phyloP scores from a whole-genome alignment of 2,113 vertebrate genomes.

The Channa maculata region DNA sequence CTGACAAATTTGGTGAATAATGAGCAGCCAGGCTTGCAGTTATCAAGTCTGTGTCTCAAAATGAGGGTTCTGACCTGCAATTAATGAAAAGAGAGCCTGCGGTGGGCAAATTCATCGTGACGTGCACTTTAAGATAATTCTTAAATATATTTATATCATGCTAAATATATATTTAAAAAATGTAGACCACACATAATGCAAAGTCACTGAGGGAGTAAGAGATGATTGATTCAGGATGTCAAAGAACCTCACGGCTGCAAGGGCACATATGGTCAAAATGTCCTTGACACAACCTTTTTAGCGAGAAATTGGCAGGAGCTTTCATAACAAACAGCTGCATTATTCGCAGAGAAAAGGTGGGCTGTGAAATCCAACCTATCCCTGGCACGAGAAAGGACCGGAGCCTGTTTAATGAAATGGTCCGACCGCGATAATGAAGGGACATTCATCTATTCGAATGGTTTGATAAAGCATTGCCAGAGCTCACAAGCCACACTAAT shows the following conservation, averaged over 20 bases:
- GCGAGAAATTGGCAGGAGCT: constrained; percentile 43
- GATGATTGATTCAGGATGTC: constrained; percentile 38
- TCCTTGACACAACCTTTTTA: constrained; percentile 65
- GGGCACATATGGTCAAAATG: constrained; percentile 57
- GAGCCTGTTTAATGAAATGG: constrained; percentile 60
- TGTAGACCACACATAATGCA: constrained; percentile 3
- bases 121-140: constrained; percentile 16
- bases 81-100: constrained; percentile 55
- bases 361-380: constrained; percentile 40
- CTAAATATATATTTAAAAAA: constrained; percentile 10
- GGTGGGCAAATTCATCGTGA: constrained; percentile 46
- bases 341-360: constrained; percentile 48
- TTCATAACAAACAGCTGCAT: constrained; percentile 59
- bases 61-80: constrained; percentile 65
- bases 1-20: constrained; percentile 35
- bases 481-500: constrained; percentile 71
- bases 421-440: constrained; percentile 73
- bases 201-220: constrained; percentile 15
- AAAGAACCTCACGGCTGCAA: constrained; percentile 26
- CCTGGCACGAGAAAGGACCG: constrained; percentile 39
- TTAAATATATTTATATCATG: constrained; percentile 35
- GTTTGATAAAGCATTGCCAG: constrained; percentile 68
- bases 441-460: constrained; percentile 73
- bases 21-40: constrained; percentile 28
- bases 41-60: constrained; percentile 46